Base-by-base conservation (phyloP, 2,113 vertebrate genomes). In the Menura novaehollandiae region DNA sequence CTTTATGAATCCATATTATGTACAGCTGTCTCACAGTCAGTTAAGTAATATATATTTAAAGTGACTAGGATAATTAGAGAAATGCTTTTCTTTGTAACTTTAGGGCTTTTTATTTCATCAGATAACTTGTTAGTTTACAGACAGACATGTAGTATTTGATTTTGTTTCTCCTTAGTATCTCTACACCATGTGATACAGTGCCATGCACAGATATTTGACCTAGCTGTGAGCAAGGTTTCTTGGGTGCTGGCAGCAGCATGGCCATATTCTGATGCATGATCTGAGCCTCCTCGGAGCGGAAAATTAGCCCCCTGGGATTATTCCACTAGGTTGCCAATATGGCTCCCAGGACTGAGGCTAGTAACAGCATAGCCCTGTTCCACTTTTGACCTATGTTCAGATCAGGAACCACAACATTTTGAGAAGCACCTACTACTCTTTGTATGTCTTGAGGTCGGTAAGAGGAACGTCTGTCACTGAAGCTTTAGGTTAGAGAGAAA, bases 181-280 rank as follows among this genome's bases (percentile, higher is more conserved):
- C 43, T 52, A 15, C 11, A 28, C 13, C 7, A 20, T 30, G 30
- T 22, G 41, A 35, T 28, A 11, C 28, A 43, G 7, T 64, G 47
- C 52, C 35, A 15, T 11, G 33, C 43, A 46, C 16, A 77, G 18
- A 72, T 75, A 64, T 76, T 49, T 94, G 78, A 88, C 90, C 85
- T 91, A 89, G 74, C 73, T 90, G 24, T 37, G 24, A 90, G 85
- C 94, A 93, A 91, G 82, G 66, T 94, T 94, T 85, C 37, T 71
- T 44, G 58, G 58, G 53, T 43, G 22, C 41, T 79, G 58, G 39
- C 62, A 93, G 33, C 49, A 88, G 19, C 35, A 30, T 15, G 14
- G n/a, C 41, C n/a, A 11, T 76, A 60, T 80, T 83, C 83, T 5
- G 6, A 10, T 60, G 67, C 33, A 27, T 24, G 32, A 28, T 59